These are phyloP conservation scores for Melinaea menophilus DNA, from an alignment of 2,888 invertebrate species.

Conservation along the genomic window DNA sequence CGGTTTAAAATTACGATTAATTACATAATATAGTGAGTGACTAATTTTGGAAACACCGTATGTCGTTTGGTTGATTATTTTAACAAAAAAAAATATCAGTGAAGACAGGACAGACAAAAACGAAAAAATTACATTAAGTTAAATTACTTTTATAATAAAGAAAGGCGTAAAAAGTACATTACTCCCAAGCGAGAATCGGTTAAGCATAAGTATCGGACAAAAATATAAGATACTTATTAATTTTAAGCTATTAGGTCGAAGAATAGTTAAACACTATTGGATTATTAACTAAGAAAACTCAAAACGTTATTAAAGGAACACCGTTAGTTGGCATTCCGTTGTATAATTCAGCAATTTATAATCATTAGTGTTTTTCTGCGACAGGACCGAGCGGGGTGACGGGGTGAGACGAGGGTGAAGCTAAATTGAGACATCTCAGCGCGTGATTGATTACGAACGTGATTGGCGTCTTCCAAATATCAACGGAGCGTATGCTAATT, in stretches of 20 bases:
- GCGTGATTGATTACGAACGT: slow-evolving; percentile 68
- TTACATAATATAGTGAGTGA: too few species aligned
- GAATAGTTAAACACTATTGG: neutral
- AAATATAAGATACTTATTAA: neutral
- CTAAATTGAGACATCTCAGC: slow-evolving; percentile 71
- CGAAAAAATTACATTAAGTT: slow-evolving; percentile 33
- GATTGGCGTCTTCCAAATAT: slow-evolving; percentile 64
- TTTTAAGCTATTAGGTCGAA: slow-evolving; percentile 1
- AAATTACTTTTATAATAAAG: slow-evolving; percentile 54
- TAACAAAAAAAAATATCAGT: slow-evolving; percentile 3
- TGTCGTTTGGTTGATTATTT: slow-evolving; percentile 6
- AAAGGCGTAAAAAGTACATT: slow-evolving; percentile 59
- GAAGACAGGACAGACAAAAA: slow-evolving; percentile 1
- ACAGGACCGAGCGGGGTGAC: slow-evolving; percentile 36
- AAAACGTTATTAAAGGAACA: slow-evolving; percentile 44
- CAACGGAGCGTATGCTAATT: slow-evolving; percentile 60
- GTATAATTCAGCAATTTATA: slow-evolving; percentile 72
- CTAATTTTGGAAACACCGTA: neutral
- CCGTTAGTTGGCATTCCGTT: slow-evolving; percentile 53
- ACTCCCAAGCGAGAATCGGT: slow-evolving; percentile 36
- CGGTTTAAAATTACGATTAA: neutral
- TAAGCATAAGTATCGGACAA: neutral
- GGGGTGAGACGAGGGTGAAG: slow-evolving; percentile 55
- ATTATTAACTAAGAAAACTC: slow-evolving; percentile 26
- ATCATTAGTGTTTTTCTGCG: slow-evolving; percentile 65